These are phyloP conservation scores for Formica selysi DNA, from an alignment of 1,140 invertebrate genomes.

Conservation along the genomic window DNA sequence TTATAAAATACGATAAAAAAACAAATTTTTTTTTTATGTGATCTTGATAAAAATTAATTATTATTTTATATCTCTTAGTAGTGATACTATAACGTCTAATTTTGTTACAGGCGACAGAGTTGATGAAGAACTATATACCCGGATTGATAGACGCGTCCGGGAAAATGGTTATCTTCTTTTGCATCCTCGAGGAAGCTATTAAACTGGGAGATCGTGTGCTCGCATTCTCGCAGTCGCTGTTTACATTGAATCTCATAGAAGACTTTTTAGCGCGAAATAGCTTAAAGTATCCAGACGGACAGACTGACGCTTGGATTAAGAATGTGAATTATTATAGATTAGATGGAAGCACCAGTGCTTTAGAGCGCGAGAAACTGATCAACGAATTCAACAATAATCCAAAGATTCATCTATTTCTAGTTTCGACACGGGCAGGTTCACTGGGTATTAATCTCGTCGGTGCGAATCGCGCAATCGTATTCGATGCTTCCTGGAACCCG, in stretches of 20 bases:
- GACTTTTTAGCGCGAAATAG: conserved; percentile 94
- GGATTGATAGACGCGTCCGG: conserved; percentile 97
- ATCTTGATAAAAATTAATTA: neutral
- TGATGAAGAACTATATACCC: conserved; percentile 95
- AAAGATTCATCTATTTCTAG: conserved; percentile 96
- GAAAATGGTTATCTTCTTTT: conserved; percentile 98
- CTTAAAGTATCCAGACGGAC: conserved; percentile 89
- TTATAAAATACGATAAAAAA: conserved; percentile 18
- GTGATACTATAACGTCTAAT: conserved; percentile 39
- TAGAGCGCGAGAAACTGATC: conserved; percentile 98
- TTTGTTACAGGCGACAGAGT: conserved; percentile 90
- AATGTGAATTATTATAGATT: conserved; percentile 97
- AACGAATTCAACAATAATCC: conserved; percentile 98
- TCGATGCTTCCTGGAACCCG: conserved; percentile 99
- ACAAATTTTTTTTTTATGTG: neutral
- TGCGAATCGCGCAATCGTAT: conserved; percentile 98
- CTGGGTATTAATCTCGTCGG: conserved; percentile 99
- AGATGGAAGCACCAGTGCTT: conserved; percentile 97
- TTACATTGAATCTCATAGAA: conserved; percentile 99
- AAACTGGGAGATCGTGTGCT: conserved; percentile 95
- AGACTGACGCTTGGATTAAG: conserved; percentile 92
- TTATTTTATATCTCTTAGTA: conserved; percentile 4
- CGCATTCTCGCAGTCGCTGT: conserved; percentile 98
- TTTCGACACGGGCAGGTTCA: conserved; percentile 99
- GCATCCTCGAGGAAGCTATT: conserved; percentile 96